phyloP scores from a whole-genome alignment of 2,113 vertebrate species.

The Crypturellus undulatus region DNA sequence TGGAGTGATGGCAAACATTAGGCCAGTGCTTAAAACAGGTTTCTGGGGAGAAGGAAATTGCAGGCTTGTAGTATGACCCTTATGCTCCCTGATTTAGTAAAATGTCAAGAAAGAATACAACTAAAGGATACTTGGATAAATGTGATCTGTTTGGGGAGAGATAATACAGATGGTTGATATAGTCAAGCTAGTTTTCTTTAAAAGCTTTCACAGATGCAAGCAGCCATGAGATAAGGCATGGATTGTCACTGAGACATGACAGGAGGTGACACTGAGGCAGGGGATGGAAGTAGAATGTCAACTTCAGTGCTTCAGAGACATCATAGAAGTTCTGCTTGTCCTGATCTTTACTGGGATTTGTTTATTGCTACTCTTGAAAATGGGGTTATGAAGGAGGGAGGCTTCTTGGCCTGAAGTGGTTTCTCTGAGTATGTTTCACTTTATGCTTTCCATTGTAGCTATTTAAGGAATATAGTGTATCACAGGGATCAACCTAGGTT shows the following conservation, averaged over 20 bases:
- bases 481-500: neutral
- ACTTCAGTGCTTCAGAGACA: neutral
- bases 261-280: neutral
- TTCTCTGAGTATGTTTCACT: neutral
- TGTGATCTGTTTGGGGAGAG: neutral
- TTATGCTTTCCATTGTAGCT: neutral
- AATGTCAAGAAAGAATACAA: neutral
- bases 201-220: neutral
- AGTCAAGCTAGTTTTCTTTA: neutral
- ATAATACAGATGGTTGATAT: neutral
- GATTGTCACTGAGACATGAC: neutral
- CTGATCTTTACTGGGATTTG: neutral
- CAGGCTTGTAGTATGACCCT: neutral
- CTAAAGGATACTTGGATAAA: neutral
- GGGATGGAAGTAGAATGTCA: neutral
- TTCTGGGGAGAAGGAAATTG: neutral
- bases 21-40: neutral
- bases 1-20: accelerated
- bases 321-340: neutral
- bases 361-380: neutral
- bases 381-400: neutral
- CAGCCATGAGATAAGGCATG: neutral
- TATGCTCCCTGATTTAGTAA: neutral
- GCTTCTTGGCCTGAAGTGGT: neutral
- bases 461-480: neutral